These are phyloP conservation scores for Lytechinus variegatus DNA, from an alignment of 35 echinoderm and acorn worm genomes.

Conservation along the genomic window DNA sequence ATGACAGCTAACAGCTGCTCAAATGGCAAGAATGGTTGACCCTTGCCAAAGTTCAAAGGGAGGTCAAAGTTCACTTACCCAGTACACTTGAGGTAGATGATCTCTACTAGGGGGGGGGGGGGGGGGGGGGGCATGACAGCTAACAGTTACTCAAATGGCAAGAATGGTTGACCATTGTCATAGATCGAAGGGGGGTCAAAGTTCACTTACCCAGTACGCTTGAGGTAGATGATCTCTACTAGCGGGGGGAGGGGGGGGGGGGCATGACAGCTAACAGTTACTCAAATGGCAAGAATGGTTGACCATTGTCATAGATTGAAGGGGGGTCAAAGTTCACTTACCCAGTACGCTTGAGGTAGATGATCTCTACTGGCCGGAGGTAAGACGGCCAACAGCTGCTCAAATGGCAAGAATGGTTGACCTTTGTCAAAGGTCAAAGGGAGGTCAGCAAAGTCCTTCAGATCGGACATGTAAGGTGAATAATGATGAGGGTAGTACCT, in stretches of 20 bases:
- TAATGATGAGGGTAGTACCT: conserved; percentile 99
- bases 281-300: conserved; percentile 95
- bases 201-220: not conserved
- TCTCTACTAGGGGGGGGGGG: not conserved
- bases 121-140: too few relatives aligned
- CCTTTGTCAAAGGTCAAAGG: conserved; percentile 70
- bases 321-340: not conserved
- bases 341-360: conserved; percentile 71
- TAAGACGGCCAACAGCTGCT: conserved; percentile 89
- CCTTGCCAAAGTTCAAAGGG: not conserved
- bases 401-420: conserved; percentile 91
- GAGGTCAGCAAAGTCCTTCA: conserved; percentile 74
- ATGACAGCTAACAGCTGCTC: too few relatives aligned
- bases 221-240: too few relatives aligned
- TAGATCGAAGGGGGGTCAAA: not conserved
- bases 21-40: too few relatives aligned
- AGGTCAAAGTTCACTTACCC: not conserved
- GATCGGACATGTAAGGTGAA: conserved; percentile 96
- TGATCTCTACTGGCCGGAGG: conserved; percentile 96
- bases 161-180: too few relatives aligned
- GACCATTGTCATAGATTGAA: conserved; percentile 66
- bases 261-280: conserved; percentile 90
- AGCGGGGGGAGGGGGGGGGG: too few relatives aligned
- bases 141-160: too few relatives aligned
- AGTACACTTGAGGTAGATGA: not conserved